These are phyloP conservation scores for Myocastor coypus DNA, from an alignment of 2,113 vertebrate species.

Conservation along the genomic window DNA sequence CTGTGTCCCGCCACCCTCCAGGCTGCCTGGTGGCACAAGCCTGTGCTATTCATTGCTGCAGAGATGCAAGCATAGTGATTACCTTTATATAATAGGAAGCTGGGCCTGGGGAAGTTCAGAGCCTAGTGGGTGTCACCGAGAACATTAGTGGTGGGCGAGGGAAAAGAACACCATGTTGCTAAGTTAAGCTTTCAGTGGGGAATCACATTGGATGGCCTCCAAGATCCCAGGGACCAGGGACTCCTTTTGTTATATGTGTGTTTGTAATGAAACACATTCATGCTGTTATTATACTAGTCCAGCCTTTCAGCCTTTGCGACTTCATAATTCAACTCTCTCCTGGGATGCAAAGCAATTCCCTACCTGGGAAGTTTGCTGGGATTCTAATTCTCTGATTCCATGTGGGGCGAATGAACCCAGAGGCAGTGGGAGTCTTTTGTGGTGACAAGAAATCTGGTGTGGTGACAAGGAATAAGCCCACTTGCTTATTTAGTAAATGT, in stretches of 20 bases:
- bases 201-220: background rate
- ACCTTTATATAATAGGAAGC: slow-evolving; percentile 4
- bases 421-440: slow-evolving; percentile 7
- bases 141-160: background rate
- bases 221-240: background rate
- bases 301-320: background rate
- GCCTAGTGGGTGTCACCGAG: background rate
- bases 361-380: background rate
- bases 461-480: slow-evolving; percentile 39
- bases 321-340: background rate
- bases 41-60: background rate
- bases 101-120: background rate
- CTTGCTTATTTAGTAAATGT: slow-evolving; percentile 32
- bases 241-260: background rate
- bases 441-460: slow-evolving; percentile 27
- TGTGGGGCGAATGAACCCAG: background rate
- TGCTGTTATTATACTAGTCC: background rate
- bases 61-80: background rate
- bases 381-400: background rate
- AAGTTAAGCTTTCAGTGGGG: background rate
- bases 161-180: background rate
- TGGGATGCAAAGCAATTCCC: background rate
- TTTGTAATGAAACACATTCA: background rate
- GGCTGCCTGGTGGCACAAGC: background rate
- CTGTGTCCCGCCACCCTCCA: background rate